These are phyloP conservation scores for Nephrotoma appendiculata DNA, from an alignment of 2,888 invertebrate species.

Conservation along the genomic window DNA sequence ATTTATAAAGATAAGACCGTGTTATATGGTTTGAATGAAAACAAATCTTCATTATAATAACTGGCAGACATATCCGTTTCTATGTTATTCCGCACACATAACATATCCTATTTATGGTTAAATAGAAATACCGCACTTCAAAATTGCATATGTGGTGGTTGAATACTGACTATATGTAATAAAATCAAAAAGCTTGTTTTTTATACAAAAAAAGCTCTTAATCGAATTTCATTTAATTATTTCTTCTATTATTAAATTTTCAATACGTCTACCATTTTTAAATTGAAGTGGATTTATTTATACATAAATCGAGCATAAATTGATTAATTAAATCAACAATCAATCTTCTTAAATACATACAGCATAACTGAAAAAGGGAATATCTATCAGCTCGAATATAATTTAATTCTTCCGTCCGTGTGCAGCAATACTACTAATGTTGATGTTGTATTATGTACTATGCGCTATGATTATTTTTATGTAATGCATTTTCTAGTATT, in stretches of 20 bases:
- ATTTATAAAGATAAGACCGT: no score
- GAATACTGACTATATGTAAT: no score
- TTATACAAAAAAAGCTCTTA: not conserved
- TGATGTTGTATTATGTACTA: not conserved
- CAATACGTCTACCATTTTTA: not conserved
- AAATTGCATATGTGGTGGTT: no score
- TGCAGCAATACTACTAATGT: not conserved
- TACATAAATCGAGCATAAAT: not conserved
- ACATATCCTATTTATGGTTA: no score
- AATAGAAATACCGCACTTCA: no score
- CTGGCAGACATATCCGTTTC: no score
- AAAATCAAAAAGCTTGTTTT: no score
- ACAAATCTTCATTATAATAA: no score
- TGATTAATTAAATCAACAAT: not conserved
- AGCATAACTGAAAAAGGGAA: not conserved
- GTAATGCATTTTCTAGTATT: not conserved
- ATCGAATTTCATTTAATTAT: not conserved
- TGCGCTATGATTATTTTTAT: not conserved
- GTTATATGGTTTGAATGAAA: no score
- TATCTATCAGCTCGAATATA: not conserved
- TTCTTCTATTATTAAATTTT: not conserved
- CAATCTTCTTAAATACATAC: not conserved
- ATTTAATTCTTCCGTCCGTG: not conserved
- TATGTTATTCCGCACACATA: no score
- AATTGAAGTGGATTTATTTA: not conserved